Conservation (phyloP, 30 jellyfish, hydroid and myxozoan species). For the Turritopsis dohrnii region DNA sequence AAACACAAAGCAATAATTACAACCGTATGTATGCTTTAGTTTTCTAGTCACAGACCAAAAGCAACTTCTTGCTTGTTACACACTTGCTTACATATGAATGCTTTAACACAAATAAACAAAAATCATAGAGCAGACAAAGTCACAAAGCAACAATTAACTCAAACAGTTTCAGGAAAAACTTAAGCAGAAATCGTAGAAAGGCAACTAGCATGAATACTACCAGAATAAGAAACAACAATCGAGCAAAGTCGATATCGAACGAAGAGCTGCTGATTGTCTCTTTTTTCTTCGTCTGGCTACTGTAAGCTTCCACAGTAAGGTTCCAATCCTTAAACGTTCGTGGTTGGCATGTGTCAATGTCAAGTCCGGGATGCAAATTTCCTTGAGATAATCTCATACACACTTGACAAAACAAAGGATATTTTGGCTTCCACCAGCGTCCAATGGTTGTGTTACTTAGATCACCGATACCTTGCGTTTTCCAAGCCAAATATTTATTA, state of each 20-base stretch:
- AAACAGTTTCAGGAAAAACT: background rate
- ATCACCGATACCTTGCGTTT: slow-evolving; percentile 82
- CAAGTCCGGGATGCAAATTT: slow-evolving; percentile 79
- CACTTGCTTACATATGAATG: too few species aligned
- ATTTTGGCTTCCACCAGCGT: slow-evolving; percentile 92
- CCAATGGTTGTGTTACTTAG: slow-evolving; percentile 80
- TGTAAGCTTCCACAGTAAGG: background rate
- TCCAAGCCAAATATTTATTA: slow-evolving; percentile 80
- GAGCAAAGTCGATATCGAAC: background rate
- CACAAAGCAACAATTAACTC: background rate
- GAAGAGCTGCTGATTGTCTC: background rate
- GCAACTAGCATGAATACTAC: background rate
- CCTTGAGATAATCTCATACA: slow-evolving; percentile 97
- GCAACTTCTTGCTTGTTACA: too few species aligned
- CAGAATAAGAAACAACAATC: background rate
- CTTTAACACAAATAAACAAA: background rate
- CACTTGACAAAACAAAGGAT: slow-evolving; percentile 94
- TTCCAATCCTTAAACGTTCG: slow-evolving; percentile 86
- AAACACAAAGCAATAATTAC: too few species aligned
- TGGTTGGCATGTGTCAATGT: slow-evolving; percentile 73
- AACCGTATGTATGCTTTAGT: too few species aligned
- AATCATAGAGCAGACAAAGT: background rate
- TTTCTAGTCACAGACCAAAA: too few species aligned
- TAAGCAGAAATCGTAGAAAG: background rate
- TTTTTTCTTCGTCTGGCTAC: slow-evolving; percentile 33